Percentiles rank a stretch among this genome's conserved stretches.
Evolutionary conservation across 1,140 invertebrate species (phyloP).

Genomic region (Lasioglossum baleicum): DNA sequence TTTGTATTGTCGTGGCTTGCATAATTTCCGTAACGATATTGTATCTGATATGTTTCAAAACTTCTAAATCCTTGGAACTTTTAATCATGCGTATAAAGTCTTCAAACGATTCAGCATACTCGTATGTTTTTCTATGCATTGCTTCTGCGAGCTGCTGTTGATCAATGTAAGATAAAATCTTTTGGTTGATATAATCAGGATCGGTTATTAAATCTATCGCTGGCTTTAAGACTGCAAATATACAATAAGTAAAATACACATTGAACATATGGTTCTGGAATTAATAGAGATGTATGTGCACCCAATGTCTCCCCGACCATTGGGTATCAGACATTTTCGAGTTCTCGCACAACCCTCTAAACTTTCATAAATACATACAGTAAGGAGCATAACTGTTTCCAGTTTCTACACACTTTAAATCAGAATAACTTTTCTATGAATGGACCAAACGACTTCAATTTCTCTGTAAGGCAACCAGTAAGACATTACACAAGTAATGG

Average conservation of each 20-base stretch:
- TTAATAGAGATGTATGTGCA: too few species aligned
- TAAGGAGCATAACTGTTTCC: too few species aligned
- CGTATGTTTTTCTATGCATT: constrained; percentile 90
- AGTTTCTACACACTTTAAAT: too few species aligned
- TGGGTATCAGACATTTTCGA: too few species aligned
- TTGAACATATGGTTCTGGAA: not conserved
- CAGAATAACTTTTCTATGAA: too few species aligned
- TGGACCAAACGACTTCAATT: too few species aligned
- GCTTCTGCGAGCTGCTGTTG: constrained; percentile 88
- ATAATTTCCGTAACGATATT: constrained; percentile 95
- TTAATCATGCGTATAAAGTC: constrained; percentile 93
- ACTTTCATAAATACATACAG: not conserved
- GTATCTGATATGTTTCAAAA: constrained; percentile 91
- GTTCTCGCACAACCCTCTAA: too few species aligned
- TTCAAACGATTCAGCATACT: constrained; percentile 93
- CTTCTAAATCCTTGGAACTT: constrained; percentile 88
- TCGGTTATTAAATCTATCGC: constrained; percentile 91
- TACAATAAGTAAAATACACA: not conserved
- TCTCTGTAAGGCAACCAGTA: too few species aligned
- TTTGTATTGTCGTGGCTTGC: constrained; percentile 95
- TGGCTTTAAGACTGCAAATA: constrained; percentile 88
- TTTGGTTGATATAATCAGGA: constrained; percentile 94
- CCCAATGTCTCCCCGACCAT: too few species aligned
- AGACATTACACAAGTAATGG: too few species aligned
- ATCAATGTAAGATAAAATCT: constrained; percentile 90